These are phyloP conservation scores for Sitta carolinensis DNA, from an alignment of 2,797 vertebrate genomes.

Conservation along the genomic window DNA sequence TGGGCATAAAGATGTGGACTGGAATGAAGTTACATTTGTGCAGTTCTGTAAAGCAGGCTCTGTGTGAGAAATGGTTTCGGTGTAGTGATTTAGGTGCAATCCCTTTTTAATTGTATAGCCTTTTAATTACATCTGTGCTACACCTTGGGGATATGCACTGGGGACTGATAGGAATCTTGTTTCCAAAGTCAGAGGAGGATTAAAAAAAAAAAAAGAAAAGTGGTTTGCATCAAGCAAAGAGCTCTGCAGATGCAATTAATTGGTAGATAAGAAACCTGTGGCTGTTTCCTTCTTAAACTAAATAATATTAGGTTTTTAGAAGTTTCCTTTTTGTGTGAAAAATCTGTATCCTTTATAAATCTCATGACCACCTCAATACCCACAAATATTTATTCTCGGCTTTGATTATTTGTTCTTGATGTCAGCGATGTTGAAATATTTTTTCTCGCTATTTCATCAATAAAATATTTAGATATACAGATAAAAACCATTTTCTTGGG, in stretches of 20 bases:
- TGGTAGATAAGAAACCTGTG: not conserved
- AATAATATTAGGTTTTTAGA: not conserved
- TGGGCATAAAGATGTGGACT: not conserved
- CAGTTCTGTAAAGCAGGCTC: not conserved
- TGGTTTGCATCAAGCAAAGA: not conserved
- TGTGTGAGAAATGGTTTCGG: not conserved
- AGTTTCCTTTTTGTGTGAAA: not conserved
- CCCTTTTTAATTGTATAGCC: slow-evolving; percentile 13
- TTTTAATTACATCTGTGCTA: slow-evolving; percentile 23
- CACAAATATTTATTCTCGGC: not conserved
- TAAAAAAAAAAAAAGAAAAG: not conserved
- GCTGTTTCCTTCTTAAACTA: not conserved
- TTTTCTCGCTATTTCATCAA: not conserved
- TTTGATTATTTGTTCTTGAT: not conserved
- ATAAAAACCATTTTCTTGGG: not conserved
- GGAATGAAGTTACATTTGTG: not conserved
- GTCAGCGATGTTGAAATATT: not conserved
- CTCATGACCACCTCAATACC: not conserved
- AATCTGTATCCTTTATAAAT: not conserved
- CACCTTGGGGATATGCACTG: not conserved
- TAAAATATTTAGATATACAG: not conserved
- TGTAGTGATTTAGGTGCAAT: slow-evolving; percentile 1
- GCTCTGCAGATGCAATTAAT: slow-evolving; percentile 12
- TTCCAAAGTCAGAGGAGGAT: slow-evolving; percentile 6
- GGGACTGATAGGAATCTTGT: slow-evolving; percentile 11